Evolutionary conservation across 2,113 vertebrate genomes (phyloP), one percentile per base, ranked within the genome.

Genomic region (Misgurnus mizolepis): DNA sequence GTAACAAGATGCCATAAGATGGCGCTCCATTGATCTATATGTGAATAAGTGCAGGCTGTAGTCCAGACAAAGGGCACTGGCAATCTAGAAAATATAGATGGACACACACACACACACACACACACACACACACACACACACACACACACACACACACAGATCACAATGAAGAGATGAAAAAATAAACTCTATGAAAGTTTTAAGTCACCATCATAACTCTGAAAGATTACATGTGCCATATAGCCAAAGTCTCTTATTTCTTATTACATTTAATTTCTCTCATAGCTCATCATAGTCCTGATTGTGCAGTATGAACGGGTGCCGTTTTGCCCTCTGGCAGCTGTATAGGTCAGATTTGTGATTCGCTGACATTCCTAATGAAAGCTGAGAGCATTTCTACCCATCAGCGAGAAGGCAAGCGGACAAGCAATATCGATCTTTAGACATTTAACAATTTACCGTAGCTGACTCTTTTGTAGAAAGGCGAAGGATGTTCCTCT

Each of bases 401-500:
- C 60, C 70, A 40, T 73, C 43, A 67, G 61, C 41, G 18, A 22
- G 70, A 17, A 67, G 49, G 50, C 27, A 12, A 73, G 45, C 34
- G 18, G 69, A 71, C 58, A 61, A 60, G 17, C 55, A 39, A 64
- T 75, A 75, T 75, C 22, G 73, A 75, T 75, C 43, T 75, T 64
- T 14, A 75, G 73, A 64, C 73, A 75, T 75, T 75, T 75, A 75
- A 39, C 73, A 62, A 75, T 75, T 75, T 75, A 75, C 73, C 60
- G 60, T 75, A 75, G 18, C 73, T 75, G 73, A 22, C 72, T 60
- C n/a, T 14, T 45, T 61, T 22, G 72, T 15, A 64, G 7, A 75
- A 58, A 14, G 41, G 55, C 71, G 43, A 60, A 60, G 55, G 40
- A 61, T 60, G 71, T 60, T 60, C 11, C 55, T 8, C 43, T 61